phyloP scores from a whole-genome alignment of 1,140 invertebrate genomes.

The Cardiocondyla obscurior region DNA sequence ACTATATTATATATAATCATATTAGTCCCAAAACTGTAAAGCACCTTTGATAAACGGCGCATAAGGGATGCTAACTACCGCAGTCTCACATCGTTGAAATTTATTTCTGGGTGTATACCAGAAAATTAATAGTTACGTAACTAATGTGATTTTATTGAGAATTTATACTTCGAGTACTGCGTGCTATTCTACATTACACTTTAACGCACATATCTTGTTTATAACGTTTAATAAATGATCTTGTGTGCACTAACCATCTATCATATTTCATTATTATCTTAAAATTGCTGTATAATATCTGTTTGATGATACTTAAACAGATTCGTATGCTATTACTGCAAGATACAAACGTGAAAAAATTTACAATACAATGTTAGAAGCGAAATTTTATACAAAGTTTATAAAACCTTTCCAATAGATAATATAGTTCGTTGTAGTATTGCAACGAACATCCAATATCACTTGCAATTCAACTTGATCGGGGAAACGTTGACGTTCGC shows the following conservation, averaged over 20 bases:
- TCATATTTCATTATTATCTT: too few relatives aligned
- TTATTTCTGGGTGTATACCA: not conserved
- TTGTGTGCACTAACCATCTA: not conserved
- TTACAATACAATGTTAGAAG: not conserved
- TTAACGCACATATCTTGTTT: not conserved
- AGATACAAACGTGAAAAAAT: not conserved
- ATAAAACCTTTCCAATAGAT: not conserved
- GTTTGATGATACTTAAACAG: not conserved
- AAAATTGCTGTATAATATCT: conserved; percentile 5
- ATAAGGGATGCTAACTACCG: not conserved
- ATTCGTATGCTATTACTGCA: not conserved
- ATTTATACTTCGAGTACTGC: not conserved
- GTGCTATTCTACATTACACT: not conserved
- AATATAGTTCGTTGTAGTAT: not conserved
- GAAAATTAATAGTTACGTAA: not conserved
- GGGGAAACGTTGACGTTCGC: not conserved
- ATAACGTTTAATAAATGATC: not conserved
- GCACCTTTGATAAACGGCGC: conserved; percentile 6
- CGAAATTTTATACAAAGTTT: not conserved
- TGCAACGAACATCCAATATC: not conserved
- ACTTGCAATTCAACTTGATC: conserved; percentile 26
- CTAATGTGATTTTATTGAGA: conserved; percentile 16
- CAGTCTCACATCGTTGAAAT: not conserved
- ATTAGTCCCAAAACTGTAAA: not conserved
- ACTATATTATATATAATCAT: not conserved